phyloP scores from a whole-genome alignment of 2,797 vertebrate genomes.

The Hirundo rustica region DNA sequence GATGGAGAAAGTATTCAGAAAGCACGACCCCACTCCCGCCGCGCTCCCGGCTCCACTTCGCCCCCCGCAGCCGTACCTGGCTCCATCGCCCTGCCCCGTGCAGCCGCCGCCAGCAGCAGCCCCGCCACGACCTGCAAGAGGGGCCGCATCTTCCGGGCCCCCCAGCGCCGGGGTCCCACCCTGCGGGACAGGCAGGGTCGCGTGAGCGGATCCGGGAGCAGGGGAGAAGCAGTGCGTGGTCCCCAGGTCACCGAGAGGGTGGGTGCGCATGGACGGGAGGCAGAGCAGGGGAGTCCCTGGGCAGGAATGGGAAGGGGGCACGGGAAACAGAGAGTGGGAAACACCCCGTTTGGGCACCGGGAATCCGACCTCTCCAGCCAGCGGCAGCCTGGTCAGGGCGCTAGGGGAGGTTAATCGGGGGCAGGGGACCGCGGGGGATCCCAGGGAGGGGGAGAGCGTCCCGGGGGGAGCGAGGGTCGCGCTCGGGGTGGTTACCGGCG shows the following conservation, averaged over 20 bases:
- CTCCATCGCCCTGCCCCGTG: conserved; percentile 21
- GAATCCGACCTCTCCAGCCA: neutral
- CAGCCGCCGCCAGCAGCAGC: conserved; percentile 31
- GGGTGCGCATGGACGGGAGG: neutral
- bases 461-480: neutral
- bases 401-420: too few relatives aligned
- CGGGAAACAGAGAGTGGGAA: neutral
- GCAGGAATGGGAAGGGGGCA: neutral
- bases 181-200: neutral
- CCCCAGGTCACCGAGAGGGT: neutral
- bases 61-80: neutral
- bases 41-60: neutral
- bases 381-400: neutral
- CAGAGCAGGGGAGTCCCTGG: neutral
- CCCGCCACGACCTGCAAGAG: conserved; percentile 6
- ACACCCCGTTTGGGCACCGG: neutral
- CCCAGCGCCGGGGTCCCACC: neutral
- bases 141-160: conserved; percentile 46
- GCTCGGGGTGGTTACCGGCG: neutral
- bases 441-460: neutral
- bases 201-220: neutral
- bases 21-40: neutral
- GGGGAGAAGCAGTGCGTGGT: neutral
- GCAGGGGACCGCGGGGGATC: neutral
- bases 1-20: neutral